Evolutionary conservation across 2,888 invertebrate species (phyloP).

Genomic region (Oscheius sp.): DNA sequence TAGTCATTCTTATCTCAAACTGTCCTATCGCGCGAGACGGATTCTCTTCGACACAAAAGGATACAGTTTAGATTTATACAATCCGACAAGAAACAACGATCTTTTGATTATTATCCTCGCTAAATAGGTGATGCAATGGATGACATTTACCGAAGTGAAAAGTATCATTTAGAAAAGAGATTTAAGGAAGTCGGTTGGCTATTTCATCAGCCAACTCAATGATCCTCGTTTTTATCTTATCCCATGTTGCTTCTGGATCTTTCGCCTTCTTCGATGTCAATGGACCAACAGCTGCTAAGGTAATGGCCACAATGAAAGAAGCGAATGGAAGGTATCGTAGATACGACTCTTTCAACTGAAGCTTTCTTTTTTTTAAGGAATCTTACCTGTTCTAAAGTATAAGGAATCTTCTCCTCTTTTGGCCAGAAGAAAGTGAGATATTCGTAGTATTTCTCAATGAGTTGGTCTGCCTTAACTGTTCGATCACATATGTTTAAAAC

Average conservation of each 20-base stretch:
- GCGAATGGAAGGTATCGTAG: neutral
- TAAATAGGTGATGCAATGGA: too few species aligned
- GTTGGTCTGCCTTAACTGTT: neutral
- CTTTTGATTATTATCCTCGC: too few species aligned
- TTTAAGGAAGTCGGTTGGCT: neutral
- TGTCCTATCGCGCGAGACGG: too few species aligned
- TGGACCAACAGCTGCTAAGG: neutral
- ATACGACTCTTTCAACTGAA: slow-evolving; percentile 6
- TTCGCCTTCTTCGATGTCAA: neutral
- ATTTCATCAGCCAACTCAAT: slow-evolving; percentile 1
- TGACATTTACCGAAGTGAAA: too few species aligned
- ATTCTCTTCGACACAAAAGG: too few species aligned
- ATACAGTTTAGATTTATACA: too few species aligned
- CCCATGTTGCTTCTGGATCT: neutral
- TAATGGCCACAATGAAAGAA: slow-evolving; percentile 6
- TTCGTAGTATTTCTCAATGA: neutral
- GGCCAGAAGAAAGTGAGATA: slow-evolving; percentile 9
- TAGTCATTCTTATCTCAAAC: too few species aligned
- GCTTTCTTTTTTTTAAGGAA: neutral
- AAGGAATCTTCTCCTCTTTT: neutral
- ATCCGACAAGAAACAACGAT: too few species aligned
- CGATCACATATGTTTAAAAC: neutral
- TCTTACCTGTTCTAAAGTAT: slow-evolving; percentile 10
- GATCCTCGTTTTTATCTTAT: neutral
- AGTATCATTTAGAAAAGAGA: too few species aligned